Conservation (phyloP, 1,140 invertebrate species). For the Aricia agestis region DNA sequence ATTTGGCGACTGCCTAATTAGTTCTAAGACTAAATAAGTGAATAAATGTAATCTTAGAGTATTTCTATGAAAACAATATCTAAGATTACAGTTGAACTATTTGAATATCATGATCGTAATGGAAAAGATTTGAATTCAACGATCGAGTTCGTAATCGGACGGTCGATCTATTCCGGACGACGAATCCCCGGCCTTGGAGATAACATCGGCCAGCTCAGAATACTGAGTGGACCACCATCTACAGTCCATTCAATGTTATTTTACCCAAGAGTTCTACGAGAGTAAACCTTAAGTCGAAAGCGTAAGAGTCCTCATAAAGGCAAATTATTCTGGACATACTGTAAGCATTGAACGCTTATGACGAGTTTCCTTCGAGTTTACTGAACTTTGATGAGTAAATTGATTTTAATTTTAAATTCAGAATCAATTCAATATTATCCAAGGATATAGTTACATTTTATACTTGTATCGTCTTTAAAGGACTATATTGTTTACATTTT, state of each 20-base stretch:
- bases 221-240: background rate
- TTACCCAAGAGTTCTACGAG: no score
- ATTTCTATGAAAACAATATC: background rate
- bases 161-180: constrained; percentile 59
- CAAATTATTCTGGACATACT: background rate
- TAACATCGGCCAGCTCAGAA: constrained; percentile 42
- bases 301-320: no score
- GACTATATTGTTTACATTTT: no score
- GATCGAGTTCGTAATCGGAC: constrained; percentile 48
- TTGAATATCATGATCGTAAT: background rate
- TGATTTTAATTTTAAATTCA: background rate
- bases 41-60: no score
- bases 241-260: no score
- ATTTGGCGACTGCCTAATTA: background rate
- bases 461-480: no score
- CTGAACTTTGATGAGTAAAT: background rate
- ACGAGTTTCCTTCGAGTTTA: background rate
- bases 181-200: constrained; percentile 67
- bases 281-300: no score
- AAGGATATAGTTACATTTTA: no score
- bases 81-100: background rate
- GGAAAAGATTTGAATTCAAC: constrained; percentile 53
- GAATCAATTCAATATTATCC: background rate
- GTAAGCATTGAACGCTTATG: background rate
- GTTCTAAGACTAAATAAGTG: no score